A percentile compares a stretch with the other conserved stretches of the same genome.
Evolutionary conservation across 2,888 invertebrate genomes (phyloP).

Genomic region (Trichopoda pennipes): DNA sequence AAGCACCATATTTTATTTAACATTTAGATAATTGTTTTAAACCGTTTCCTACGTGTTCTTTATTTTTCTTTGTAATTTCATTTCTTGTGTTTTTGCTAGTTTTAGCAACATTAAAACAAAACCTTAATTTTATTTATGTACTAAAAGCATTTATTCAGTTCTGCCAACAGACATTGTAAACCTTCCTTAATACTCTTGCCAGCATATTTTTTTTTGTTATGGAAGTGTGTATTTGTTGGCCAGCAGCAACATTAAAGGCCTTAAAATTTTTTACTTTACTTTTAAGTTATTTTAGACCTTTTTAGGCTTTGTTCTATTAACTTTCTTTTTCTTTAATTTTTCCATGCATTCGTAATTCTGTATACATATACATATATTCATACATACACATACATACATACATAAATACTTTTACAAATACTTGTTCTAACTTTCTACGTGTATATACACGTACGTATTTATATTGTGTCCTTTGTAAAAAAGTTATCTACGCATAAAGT

Average conservation of each 20-base stretch:
- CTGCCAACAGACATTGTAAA: neutral
- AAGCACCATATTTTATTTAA: constrained; percentile 61
- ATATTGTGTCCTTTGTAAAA: too few species aligned
- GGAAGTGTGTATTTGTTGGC: constrained; percentile 9
- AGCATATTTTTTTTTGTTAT: neutral
- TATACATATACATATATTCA: neutral
- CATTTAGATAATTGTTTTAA: constrained; percentile 67
- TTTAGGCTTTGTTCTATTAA: constrained; percentile 41
- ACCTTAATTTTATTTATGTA: constrained; percentile 67
- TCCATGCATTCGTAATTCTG: neutral
- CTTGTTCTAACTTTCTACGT: too few species aligned
- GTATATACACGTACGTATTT: too few species aligned
- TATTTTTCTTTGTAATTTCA: constrained; percentile 34
- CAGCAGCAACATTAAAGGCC: constrained; percentile 8
- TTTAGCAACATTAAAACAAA: constrained; percentile 52
- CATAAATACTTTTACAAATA: neutral
- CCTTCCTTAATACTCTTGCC: neutral
- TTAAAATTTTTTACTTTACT: constrained; percentile 30
- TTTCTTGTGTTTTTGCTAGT: constrained; percentile 7
- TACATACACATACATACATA: neutral
- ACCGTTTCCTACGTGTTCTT: constrained; percentile 60
- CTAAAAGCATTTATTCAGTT: constrained; percentile 52
- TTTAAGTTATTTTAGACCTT: constrained; percentile 46
- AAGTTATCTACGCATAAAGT: too few species aligned
- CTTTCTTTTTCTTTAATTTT: constrained; percentile 34